Evolutionary conservation across 2,113 vertebrate species (phyloP).

Genomic region (Tonatia bakeri): DNA sequence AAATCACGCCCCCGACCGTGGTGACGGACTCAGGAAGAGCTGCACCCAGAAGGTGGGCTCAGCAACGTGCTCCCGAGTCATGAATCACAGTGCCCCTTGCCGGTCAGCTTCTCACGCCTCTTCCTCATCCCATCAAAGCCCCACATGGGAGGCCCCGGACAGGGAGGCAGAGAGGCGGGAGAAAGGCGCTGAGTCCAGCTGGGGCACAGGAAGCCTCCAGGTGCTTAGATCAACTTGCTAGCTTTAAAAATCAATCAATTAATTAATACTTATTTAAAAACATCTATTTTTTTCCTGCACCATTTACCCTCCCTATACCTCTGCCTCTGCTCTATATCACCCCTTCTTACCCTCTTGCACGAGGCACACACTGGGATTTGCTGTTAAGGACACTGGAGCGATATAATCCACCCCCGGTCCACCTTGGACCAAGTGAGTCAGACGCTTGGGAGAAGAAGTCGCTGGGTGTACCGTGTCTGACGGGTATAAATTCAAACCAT

Average conservation of each 20-base stretch:
- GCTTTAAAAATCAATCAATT: not conserved
- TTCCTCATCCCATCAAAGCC: not conserved
- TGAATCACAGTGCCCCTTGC: rapidly evolving
- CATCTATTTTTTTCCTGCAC: too few relatives aligned
- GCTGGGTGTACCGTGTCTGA: not conserved
- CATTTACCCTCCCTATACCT: too few relatives aligned
- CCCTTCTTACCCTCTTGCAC: not conserved
- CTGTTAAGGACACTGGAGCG: not conserved
- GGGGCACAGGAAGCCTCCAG: not conserved
- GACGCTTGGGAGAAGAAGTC: not conserved
- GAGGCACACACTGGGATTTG: not conserved
- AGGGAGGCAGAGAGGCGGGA: not conserved
- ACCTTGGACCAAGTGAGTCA: not conserved
- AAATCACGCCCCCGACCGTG: not conserved
- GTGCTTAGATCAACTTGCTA: not conserved
- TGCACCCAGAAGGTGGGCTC: not conserved
- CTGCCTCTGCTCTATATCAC: rapidly evolving
- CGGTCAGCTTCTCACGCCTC: not conserved
- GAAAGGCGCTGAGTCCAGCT: not conserved
- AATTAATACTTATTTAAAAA: too few relatives aligned
- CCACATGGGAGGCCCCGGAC: not conserved
- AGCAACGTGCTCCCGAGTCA: not conserved
- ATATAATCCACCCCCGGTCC: not conserved
- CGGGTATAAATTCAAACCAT: not conserved
- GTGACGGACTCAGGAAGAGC: not conserved